phyloP scores from a whole-genome alignment of 2,113 vertebrate species.

The Gnathochromis pfefferi region DNA sequence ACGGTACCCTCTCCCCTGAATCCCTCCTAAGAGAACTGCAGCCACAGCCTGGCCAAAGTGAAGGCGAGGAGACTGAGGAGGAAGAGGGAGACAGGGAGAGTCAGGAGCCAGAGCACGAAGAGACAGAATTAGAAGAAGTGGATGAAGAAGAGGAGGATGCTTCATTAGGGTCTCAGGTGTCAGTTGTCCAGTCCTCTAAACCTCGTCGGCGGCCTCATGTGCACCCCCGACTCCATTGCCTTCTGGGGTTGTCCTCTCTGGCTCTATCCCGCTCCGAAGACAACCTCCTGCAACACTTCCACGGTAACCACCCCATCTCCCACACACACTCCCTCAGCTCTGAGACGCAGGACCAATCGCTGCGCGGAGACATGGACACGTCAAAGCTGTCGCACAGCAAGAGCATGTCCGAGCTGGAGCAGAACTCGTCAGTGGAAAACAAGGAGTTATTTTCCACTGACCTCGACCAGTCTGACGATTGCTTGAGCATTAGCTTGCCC shows the following conservation, averaged over 20 bases:
- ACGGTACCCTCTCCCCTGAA: constrained; percentile 85
- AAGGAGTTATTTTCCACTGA: neutral
- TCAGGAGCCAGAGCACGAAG: constrained; percentile 36
- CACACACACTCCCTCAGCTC: neutral
- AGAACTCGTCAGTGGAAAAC: neutral
- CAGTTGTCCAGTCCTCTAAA: constrained; percentile 58
- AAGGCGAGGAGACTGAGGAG: constrained; percentile 53
- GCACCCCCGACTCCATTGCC: constrained; percentile 64
- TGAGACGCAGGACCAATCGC: neutral
- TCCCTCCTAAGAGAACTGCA: constrained; percentile 67
- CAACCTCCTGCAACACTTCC: constrained; percentile 78
- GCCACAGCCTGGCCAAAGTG: constrained; percentile 21
- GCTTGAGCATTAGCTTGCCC: constrained; percentile 12
- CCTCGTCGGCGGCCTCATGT: constrained; percentile 76
- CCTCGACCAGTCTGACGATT: neutral
- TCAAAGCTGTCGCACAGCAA: constrained; percentile 65
- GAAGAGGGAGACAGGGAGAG: constrained; percentile 18
- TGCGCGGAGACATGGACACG: neutral
- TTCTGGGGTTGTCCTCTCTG: constrained; percentile 32
- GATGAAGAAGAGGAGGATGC: constrained; percentile 57
- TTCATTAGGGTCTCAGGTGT: constrained; percentile 50
- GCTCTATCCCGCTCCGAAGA: constrained; percentile 84
- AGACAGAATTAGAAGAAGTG: constrained; percentile 30
- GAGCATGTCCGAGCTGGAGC: constrained; percentile 76
- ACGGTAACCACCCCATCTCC: neutral